Evolutionary conservation across 37 sponge, comb jelly and placozoan species (phyloP).

Genomic region (Aphrocallistes beatrix): DNA sequence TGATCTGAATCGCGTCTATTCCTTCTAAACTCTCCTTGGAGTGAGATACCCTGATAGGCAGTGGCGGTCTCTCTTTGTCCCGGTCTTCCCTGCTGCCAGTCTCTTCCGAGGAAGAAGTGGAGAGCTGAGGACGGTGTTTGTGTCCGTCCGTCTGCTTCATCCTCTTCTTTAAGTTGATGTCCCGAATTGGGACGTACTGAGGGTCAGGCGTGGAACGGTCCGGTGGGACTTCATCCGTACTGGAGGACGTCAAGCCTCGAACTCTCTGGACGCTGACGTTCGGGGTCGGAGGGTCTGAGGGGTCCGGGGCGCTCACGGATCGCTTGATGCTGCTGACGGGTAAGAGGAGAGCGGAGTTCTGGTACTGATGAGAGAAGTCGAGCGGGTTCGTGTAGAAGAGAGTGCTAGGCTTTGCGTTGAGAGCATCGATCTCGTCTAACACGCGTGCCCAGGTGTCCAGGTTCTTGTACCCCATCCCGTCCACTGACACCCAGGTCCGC

Average conservation of each 20-base stretch:
- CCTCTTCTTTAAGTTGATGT: conserved; percentile 6
- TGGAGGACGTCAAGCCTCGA: too few species aligned
- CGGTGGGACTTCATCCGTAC: background rate
- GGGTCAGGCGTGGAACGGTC: background rate
- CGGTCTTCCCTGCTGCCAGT: background rate
- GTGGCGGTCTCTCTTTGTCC: background rate
- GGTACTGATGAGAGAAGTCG: background rate
- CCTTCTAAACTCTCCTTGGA: background rate
- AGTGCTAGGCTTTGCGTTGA: background rate
- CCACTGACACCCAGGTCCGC: background rate
- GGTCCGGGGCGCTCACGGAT: background rate
- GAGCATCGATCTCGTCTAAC: background rate
- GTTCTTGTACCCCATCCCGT: background rate
- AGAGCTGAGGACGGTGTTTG: background rate
- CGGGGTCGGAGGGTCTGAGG: background rate
- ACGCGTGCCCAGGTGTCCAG: background rate
- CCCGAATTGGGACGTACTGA: background rate
- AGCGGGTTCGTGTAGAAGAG: background rate
- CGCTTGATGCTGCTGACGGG: background rate
- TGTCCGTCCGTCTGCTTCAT: background rate
- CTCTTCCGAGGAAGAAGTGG: background rate
- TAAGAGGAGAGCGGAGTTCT: background rate
- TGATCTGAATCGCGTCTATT: too few species aligned
- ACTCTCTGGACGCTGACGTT: background rate
- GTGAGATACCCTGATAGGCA: background rate